phyloP scores from a whole-genome alignment of 2,888 invertebrate species.

The Caenorhabditis sp. region DNA sequence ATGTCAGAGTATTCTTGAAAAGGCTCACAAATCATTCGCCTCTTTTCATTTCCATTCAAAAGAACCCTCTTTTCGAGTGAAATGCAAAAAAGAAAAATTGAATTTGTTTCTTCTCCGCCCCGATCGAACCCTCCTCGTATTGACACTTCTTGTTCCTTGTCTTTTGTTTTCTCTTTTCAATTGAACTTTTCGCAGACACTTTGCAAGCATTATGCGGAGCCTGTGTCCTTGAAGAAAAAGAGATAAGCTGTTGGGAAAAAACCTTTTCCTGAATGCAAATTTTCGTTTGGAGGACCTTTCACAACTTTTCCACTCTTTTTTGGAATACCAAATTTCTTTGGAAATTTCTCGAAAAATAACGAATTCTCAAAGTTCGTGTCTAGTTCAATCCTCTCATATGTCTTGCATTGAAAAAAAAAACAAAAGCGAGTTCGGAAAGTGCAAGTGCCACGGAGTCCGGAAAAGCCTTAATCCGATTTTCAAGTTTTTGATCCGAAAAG shows the following conservation, averaged over 20 bases:
- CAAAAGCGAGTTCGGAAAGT: background rate
- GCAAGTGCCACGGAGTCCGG: background rate
- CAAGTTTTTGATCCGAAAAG: conserved; percentile 14
- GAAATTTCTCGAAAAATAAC: background rate
- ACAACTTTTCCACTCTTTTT: background rate
- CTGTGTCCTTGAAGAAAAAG: background rate
- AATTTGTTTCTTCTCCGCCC: conserved; percentile 18
- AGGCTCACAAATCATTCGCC: background rate
- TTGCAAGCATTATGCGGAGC: background rate
- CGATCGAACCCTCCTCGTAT: conserved; percentile 16
- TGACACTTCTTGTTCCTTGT: conserved; percentile 27
- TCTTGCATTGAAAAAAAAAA: conserved; percentile 20
- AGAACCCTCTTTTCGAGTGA: conserved; percentile 6
- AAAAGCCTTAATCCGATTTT: background rate
- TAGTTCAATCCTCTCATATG: background rate
- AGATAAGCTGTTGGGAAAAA: background rate
- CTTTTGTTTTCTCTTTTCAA: background rate
- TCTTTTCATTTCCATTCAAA: background rate
- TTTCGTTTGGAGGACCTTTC: background rate
- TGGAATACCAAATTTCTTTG: background rate
- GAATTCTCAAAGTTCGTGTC: background rate
- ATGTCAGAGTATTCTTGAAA: no score
- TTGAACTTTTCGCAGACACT: conserved; percentile 5
- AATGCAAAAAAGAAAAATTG: conserved; percentile 30
- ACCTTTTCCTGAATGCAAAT: background rate